Evolutionary conservation across 1,140 invertebrate genomes (phyloP), one percentile per base, ranked within the genome.

Genomic region (Drosophila murphyi): DNA sequence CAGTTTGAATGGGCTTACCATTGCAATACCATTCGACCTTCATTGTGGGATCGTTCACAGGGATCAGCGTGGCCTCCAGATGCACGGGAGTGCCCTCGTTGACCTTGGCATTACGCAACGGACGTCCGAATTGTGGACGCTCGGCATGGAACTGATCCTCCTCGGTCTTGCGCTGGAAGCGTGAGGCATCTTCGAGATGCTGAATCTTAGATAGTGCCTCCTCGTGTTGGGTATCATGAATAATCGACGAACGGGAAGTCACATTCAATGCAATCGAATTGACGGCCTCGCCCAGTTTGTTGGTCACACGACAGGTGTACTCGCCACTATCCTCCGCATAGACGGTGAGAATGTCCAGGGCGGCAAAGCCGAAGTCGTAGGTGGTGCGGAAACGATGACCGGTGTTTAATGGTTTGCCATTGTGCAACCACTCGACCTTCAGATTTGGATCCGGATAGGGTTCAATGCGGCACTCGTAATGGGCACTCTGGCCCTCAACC

Each of bases 401-500:
- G 67, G 96, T 97, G 86, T 96, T 96, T n/a, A 99, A 92, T 43
- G 97, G 97, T 92, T 98, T 96, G 54, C 97, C 97, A 92, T 99
- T 98, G 82, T 97, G 96, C 92, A 97, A 98, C 98, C 98, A 99
- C 93, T 98, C 97, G 1, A 99, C 96, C 76, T 96, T 96, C 90
- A 99, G 95, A 59, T 96, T 96, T 2, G 98, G 95, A 94, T 99
- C 98, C 6, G 97, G 98, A 87, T 98, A 97, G 43, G 98, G 99
- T 81, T 98, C 97, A 81, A 99, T 97, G 52, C 97, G 95, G 83
- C 98, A 99, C 93, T 99, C 98, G 92, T 99, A 99, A 90, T 98
- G 98, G 59, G 97, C 97, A 89, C 96, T 97, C 93, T 97, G 96
- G 1, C 96, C 97, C 93, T 98, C 97, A 37, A 96, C 93, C 35